Base-by-base conservation (phyloP, 2,797 vertebrate genomes). In the Taeniopygia guttata region DNA sequence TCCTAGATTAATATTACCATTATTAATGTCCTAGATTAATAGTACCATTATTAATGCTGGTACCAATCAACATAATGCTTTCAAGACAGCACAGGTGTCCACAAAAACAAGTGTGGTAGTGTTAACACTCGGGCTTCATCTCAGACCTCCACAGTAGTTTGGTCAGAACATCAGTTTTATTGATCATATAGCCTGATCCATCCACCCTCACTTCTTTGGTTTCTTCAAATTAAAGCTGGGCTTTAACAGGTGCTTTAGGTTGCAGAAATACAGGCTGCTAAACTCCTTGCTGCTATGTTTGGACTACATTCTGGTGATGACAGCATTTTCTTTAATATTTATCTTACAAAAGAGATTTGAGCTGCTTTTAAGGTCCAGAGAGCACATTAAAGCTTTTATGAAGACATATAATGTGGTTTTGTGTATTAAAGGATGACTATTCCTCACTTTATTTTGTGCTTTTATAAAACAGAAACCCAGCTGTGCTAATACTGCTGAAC, bases 401-500 rank as follows among this genome's bases (percentile, higher is more conserved):
- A 90, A 85, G 46, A 52, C 22, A 46, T 45, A 46, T 32, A 84
- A 49, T 30, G 74, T 88, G 13, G 23, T 68, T 80, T 56, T 83
- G 13, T 40, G 16, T 68, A 72, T 68, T 64, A 80, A 77, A 43
- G 30, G 30, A 67, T n/a, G 43, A 75, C 14, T 70, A 27, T 27
- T 80, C 43, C 55, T 87, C 45, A 27, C 48, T 91, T 1, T 13
- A 49, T 56, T 90, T 83, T 46, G 22, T 12, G 9, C 22, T 68
- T 60, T 87, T 68, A 68, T 56, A 51, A 82, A 87, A 67, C 25
- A 75, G 82, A 85, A 93, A 34, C 45, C 93, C 89, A 80, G 67
- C 94, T 96, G 56, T 70, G 91, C 42, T 85, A 93, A 89, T 73
- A 55, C 21, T 82, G 66, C 84, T 63, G 45, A 94, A 77, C 42